These are phyloP conservation scores for Spongilla lacustris DNA, from an alignment of 37 sponge, comb jelly and placozoan genomes.

Conservation along the genomic window DNA sequence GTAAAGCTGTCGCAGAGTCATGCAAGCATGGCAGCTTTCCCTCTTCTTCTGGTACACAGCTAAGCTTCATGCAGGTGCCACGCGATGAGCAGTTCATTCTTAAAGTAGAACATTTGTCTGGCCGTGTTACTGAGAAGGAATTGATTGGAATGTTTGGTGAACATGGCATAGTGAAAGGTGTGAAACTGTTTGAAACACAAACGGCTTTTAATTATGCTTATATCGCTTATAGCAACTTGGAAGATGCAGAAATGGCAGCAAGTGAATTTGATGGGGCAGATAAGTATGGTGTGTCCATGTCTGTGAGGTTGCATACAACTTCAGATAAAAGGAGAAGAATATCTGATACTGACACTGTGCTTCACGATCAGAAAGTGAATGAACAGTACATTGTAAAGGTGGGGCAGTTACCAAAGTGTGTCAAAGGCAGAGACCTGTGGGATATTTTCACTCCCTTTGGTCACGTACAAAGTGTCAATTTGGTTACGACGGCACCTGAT, in stretches of 20 bases:
- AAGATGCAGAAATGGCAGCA: neutral
- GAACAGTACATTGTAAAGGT: neutral
- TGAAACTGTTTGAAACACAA: neutral
- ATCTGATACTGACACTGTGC: neutral
- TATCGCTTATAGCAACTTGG: neutral
- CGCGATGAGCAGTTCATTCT: neutral
- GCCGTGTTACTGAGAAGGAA: neutral
- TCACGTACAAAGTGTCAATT: neutral
- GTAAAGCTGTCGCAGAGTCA: no score
- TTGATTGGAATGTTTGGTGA: neutral
- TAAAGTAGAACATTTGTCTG: neutral
- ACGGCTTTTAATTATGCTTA: neutral
- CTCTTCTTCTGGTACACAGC: no score
- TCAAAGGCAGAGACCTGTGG: neutral
- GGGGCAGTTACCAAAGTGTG: neutral
- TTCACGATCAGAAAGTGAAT: neutral
- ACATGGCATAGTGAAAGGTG: neutral
- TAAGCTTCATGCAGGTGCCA: no score
- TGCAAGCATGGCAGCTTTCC: no score
- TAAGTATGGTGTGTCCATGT: neutral
- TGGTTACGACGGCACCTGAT: neutral
- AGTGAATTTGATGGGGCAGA: neutral
- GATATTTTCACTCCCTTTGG: neutral
- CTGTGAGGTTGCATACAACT: neutral
- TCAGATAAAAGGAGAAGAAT: neutral